Evolutionary conservation across 37 sponge, comb jelly and placozoan species (phyloP).

Genomic region (Halichondria panicea): DNA sequence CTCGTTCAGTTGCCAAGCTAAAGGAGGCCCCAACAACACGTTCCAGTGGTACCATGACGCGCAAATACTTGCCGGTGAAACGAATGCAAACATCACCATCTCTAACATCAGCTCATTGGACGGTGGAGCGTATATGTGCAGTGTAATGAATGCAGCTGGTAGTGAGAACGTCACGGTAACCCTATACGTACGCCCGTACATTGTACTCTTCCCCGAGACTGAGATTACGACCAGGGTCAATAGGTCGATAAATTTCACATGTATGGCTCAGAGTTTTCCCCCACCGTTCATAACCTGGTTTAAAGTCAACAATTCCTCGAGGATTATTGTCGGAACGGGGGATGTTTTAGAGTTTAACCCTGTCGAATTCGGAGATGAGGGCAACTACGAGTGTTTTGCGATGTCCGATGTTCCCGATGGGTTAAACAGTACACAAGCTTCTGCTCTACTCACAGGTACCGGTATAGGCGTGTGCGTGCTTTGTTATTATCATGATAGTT

Average conservation of each 20-base stretch:
- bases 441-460: no score
- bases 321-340: neutral
- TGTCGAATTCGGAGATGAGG: conserved; percentile 13
- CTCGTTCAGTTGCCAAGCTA: conserved; percentile 13
- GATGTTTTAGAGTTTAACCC: neutral
- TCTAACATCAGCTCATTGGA: neutral
- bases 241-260: neutral
- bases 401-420: neutral
- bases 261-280: conserved; percentile 29
- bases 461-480: no score
- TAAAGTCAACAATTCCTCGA: neutral
- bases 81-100: neutral
- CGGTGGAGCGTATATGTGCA: conserved; percentile 52
- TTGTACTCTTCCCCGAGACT: neutral
- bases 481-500: no score
- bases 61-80: neutral
- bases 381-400: neutral
- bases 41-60: conserved; percentile 5
- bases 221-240: neutral
- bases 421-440: no score
- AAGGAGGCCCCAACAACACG: conserved; percentile 25
- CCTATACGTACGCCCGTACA: neutral
- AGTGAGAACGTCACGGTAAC: neutral
- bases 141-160: conserved; percentile 38
- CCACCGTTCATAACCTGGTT: conserved; percentile 3